Evolutionary conservation across 2,888 invertebrate species (phyloP), one percentile per base, ranked within the genome.

Genomic region (Chrysolina haemoptera): DNA sequence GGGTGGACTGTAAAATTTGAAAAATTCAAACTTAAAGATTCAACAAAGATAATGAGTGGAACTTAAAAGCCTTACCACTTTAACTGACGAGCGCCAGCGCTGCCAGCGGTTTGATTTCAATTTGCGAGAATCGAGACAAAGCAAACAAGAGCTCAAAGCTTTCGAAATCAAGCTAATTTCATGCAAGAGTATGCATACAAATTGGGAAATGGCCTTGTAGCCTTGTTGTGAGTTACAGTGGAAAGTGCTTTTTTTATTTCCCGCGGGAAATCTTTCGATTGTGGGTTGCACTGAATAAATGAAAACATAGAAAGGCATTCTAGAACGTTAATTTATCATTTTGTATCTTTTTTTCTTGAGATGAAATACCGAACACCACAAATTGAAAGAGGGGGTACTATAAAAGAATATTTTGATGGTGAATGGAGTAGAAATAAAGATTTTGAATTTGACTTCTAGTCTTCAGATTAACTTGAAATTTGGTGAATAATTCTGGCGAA

Each of bases 251-350:
- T 66, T 62, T 66, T 50, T 22, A 48, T 43, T 48, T 50, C 66
- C 50, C 66, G 22, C 6, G 50, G 66, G 66, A 66, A 66, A 66
- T 66, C 66, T 48, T 16, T 50, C 35, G 22, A 66, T 66, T 48
- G 50, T 35, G 50, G 27, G 35, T 66, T 35, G 48, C 35, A 16
- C n/a, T 66, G 66, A 66, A 66, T 66, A 66, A 66, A 27, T 66
- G 27, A 66, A 11, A 35, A 66, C 55, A 10, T 18, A 46, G n/a
- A 46, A 46, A 46, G 46, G 46, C n/a, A 14, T 1, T 1, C 3
- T n/a, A 14, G 46, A 14, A 4, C 46, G 8, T 14, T 3, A 35
- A 6, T 35, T 35, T 0, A 35, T 35, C 8, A 35, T 8, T 35
- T 35, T 35, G 35, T 35, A 0, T 35, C 27, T 3, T 35, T 35